phyloP scores from a whole-genome alignment of 2,888 invertebrate species.

The Deroplatys truncata region DNA sequence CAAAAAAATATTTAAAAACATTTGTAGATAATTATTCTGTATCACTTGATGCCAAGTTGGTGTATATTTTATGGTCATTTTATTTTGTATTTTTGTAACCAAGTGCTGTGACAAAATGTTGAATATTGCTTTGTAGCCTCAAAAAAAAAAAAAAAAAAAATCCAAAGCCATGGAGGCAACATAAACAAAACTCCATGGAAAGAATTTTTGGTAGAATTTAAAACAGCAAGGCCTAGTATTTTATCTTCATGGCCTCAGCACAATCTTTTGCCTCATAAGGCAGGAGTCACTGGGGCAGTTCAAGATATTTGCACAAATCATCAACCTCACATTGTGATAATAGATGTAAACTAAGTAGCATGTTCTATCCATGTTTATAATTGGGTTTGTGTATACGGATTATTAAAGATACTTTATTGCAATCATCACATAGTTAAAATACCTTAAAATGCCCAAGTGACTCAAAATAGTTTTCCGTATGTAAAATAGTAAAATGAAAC shows the following conservation, averaged over 20 bases:
- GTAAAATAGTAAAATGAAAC: conserved; percentile 19
- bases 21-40: conserved; percentile 18
- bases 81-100: conserved; percentile 33
- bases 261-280: background rate
- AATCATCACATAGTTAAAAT: conserved; percentile 5
- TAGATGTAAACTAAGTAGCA: background rate
- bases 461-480: conserved; percentile 27
- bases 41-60: conserved; percentile 25
- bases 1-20: background rate
- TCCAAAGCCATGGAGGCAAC: background rate
- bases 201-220: background rate
- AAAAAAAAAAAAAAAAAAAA: conserved; percentile 30
- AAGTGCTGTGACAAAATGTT: conserved; percentile 32
- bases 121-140: conserved; percentile 29
- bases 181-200: background rate
- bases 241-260: background rate
- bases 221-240: background rate
- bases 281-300: conserved; percentile 22
- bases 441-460: conserved; percentile 19
- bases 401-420: background rate
- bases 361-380: background rate
- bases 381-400: background rate
- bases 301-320: conserved; percentile 19
- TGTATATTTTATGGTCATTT: conserved; percentile 31
- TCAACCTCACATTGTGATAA: conserved; percentile 8